Evolutionary conservation across 2,797 vertebrate genomes (phyloP).

Genomic region (Oophaga sylvatica): DNA sequence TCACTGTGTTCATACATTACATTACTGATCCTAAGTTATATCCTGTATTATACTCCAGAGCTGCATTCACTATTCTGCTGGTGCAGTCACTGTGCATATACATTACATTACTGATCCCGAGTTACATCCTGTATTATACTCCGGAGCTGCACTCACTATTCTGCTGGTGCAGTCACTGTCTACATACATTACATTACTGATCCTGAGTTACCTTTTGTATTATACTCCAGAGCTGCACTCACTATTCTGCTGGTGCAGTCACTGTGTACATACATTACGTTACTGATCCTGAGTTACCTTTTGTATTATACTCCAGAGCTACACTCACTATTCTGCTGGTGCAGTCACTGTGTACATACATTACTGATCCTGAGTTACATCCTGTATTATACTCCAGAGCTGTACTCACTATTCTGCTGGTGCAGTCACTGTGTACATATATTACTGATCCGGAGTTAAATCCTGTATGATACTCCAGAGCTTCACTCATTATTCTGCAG

Average conservation of each 20-base stretch:
- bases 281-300: neutral
- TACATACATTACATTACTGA: slow-evolving; percentile 9
- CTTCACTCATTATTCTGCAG: neutral
- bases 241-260: neutral
- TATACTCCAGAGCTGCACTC: slow-evolving; percentile 7
- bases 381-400: slow-evolving; percentile 6
- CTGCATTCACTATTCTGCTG: neutral
- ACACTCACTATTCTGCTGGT: slow-evolving; percentile 1
- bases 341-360: neutral
- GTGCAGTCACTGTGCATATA: neutral
- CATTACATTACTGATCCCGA: neutral
- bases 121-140: neutral
- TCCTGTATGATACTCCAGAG: neutral
- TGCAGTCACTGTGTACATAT: slow-evolving; percentile 5
- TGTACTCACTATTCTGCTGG: slow-evolving; percentile 1
- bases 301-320: slow-evolving; percentile 1
- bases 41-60: slow-evolving; percentile 4
- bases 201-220: neutral
- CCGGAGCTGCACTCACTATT: slow-evolving; percentile 3
- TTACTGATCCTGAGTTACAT: neutral
- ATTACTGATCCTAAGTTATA: neutral
- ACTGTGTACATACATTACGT: slow-evolving; percentile 12
- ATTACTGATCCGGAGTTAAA: neutral
- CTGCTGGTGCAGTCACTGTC: neutral
- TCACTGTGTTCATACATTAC: slow-evolving; percentile 6